A percentile compares a stretch with the other conserved stretches of the same genome.
Evolutionary conservation across 1,140 invertebrate genomes (phyloP).

Genomic region (Neoseiulus cucumeris): DNA sequence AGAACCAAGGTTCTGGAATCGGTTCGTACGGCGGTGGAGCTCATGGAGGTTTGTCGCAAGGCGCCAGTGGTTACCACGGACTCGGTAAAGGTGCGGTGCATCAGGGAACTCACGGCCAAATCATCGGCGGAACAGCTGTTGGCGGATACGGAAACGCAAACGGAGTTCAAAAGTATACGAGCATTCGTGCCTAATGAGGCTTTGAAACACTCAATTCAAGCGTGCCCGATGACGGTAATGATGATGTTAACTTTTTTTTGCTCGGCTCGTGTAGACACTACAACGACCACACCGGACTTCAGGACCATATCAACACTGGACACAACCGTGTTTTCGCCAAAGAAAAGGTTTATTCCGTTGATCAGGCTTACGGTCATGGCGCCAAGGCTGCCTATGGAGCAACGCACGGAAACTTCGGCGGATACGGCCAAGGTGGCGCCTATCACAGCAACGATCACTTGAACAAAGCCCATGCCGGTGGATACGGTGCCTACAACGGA

Average conservation of each 20-base stretch:
- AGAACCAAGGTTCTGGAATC: not conserved
- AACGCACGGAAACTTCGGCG: not conserved
- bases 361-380: not conserved
- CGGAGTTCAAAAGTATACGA: not conserved
- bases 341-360: not conserved
- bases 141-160: not conserved
- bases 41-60: not conserved
- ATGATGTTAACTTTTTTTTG: not conserved
- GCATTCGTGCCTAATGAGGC: not conserved
- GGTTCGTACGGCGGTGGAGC: not conserved
- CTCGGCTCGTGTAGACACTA: not conserved
- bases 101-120: not conserved
- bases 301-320: not conserved
- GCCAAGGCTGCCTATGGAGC: not conserved
- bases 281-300: not conserved
- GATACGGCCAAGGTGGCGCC: not conserved
- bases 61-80: not conserved
- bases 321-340: constrained; percentile 5
- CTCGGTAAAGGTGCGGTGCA: not conserved
- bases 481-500: constrained; percentile 6
- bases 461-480: not conserved
- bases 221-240: no score
- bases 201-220: no score
- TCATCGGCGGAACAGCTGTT: not conserved
- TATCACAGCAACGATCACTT: not conserved